phyloP scores from a whole-genome alignment of 2,888 invertebrate species.

The Chymomyza caudatula region DNA sequence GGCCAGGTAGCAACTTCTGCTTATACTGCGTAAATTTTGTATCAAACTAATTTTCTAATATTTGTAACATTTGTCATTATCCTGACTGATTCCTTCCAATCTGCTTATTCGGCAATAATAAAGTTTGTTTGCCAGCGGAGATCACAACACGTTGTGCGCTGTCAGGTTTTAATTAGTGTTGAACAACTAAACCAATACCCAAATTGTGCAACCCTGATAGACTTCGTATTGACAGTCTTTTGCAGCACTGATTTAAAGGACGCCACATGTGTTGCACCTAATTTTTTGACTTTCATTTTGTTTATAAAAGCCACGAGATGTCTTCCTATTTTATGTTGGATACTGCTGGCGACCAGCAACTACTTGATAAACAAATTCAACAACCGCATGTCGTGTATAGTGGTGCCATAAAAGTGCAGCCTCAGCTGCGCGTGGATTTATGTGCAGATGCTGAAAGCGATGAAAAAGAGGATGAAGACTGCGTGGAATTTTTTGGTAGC shows the following conservation, averaged over 20 bases:
- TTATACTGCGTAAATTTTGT: neutral
- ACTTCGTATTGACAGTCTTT: neutral
- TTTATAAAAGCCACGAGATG: constrained; percentile 50
- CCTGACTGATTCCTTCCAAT: constrained; percentile 14
- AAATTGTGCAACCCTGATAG: neutral
- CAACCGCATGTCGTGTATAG: constrained; percentile 16
- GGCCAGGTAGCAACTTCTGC: neutral
- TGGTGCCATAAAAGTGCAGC: neutral
- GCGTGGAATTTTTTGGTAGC: constrained; percentile 61
- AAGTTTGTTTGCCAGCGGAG: constrained; percentile 20
- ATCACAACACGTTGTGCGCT: constrained; percentile 47
- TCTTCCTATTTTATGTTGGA: constrained; percentile 71
- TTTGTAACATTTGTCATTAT: constrained; percentile 38
- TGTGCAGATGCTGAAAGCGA: constrained; percentile 18
- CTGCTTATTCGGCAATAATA: constrained; percentile 8
- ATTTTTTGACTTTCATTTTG: too few species aligned
- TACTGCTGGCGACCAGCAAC: constrained; percentile 66
- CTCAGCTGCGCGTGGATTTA: neutral
- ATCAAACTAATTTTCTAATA: too few species aligned
- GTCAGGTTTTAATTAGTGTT: neutral
- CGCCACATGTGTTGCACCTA: constrained; percentile 31
- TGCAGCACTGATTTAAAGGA: neutral
- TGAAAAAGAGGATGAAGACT: constrained; percentile 45
- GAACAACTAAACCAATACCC: neutral
- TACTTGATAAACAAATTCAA: constrained; percentile 37